A percentile compares a stretch with the other conserved stretches of the same genome.
Evolutionary conservation across 2,888 invertebrate species (phyloP).

Genomic region (Cerastoderma edule): DNA sequence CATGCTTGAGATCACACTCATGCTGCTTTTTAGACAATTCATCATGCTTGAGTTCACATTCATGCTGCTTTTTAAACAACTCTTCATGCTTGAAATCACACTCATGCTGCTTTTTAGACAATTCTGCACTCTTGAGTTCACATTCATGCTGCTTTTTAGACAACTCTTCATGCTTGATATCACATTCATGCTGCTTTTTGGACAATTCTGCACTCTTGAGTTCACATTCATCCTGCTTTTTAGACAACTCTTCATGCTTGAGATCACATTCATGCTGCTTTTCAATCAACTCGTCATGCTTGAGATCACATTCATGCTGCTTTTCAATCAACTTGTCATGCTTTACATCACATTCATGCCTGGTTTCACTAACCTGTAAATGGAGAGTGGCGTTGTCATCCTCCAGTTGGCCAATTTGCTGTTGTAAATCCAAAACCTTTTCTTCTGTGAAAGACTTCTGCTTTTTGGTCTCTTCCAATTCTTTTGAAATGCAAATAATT

Average conservation of each 20-base stretch:
- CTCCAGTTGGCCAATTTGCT: slow-evolving; percentile 3
- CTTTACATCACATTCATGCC: too few species aligned
- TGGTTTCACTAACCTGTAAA: slow-evolving; percentile 67
- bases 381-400: slow-evolving; percentile 33
- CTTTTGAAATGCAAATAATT: not conserved
- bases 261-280: too few species aligned
- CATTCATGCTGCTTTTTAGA: slow-evolving; percentile 48
- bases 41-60: too few species aligned
- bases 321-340: too few species aligned
- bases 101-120: slow-evolving; percentile 47
- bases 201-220: too few species aligned
- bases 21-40: too few species aligned
- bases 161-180: slow-evolving; percentile 44
- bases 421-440: slow-evolving; percentile 1
- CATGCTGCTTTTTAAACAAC: too few species aligned
- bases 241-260: too few species aligned
- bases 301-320: too few species aligned
- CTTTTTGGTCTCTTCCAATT: slow-evolving; percentile 1
- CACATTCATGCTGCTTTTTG: slow-evolving; percentile 63
- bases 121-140: slow-evolving; percentile 44
- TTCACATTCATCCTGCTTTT: too few species aligned
- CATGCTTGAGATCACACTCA: slow-evolving; percentile 51
- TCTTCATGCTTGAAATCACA: too few species aligned
- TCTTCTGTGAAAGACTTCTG: not conserved
- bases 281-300: too few species aligned